Base-by-base conservation (phyloP, 2,797 vertebrate genomes). In the Calcarius lapponicus region DNA sequence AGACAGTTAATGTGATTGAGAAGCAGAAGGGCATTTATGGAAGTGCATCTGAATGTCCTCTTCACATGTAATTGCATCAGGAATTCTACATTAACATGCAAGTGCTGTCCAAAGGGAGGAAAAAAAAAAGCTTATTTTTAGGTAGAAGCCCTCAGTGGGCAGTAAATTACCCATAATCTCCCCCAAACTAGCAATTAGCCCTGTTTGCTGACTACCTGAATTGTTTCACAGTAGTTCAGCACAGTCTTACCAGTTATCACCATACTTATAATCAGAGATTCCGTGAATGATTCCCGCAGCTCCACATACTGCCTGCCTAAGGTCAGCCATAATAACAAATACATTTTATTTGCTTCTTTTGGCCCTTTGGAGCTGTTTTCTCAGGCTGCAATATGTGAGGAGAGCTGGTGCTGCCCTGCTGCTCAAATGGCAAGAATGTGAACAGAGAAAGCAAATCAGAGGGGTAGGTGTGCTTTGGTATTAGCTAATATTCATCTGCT, bases 151-250 rank as follows among this genome's bases (percentile, higher is more conserved):
- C 85, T 95, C 94, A 88, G 70, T 93, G 95, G 91, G 82, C 90
- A 97, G 87, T 96, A 96, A 97, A 97, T 97, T 97, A 97, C 88
- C 92, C 86, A 96, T 93, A 89, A 96, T 97, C 90, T 97, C 95
- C 89, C 84, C 96, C 93, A 86, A 96, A 92, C 85, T 93, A 97
- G 88, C 80, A 95, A 96, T 95, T 95, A 96, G 79, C 96, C 93
- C 94, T 97, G 76, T 97, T 97, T 95, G 94, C 95, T 95, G 94
- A 97, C 92, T 97, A 91, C 90, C 91, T 92, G 94, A 96, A 97
- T 96, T 95, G 94, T 97, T 92, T 97, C 91, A 91, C 86, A 80
- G 89, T 87, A 93, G 92, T 97, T 96, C 92, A 86, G 91, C 94
- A 78, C 80, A 88, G 86, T 66, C 80, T 82, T 80, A 72, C 69